Evolutionary conservation across 2,888 invertebrate species (phyloP).

Genomic region (Augochlorella aurata): DNA sequence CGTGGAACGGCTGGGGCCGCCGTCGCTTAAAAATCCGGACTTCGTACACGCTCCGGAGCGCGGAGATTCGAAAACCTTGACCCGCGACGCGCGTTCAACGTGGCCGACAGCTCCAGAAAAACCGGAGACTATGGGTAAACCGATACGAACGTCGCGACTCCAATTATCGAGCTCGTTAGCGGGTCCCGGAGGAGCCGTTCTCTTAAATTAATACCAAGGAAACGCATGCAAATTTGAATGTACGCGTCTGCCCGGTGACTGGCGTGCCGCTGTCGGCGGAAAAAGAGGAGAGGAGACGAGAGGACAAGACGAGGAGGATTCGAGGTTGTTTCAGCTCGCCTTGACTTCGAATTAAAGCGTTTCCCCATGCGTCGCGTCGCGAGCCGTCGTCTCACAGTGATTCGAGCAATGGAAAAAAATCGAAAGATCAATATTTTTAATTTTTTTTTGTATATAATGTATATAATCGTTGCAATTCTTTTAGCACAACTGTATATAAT

Average conservation of each 20-base stretch:
- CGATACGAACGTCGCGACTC: neutral
- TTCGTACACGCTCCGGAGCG: too few species aligned
- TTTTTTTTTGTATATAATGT: too few species aligned
- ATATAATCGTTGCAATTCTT: too few species aligned
- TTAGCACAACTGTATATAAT: too few species aligned
- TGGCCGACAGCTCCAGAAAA: neutral
- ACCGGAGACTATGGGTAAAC: too few species aligned
- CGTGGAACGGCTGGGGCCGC: neutral
- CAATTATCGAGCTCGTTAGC: constrained; percentile 30
- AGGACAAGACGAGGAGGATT: too few species aligned
- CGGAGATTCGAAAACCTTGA: neutral
- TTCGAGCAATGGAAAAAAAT: too few species aligned
- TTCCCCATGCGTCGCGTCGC: constrained; percentile 5
- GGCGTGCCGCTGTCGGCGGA: too few species aligned
- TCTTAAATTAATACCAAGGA: constrained; percentile 15
- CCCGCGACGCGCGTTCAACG: neutral
- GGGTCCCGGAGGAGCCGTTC: constrained; percentile 4
- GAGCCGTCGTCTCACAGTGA: neutral
- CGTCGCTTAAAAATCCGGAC: neutral
- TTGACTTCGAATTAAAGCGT: constrained; percentile 36
- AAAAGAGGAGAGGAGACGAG: too few species aligned
- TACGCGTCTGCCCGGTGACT: neutral
- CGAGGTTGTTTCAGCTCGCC: neutral
- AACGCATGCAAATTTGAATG: neutral
- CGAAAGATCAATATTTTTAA: too few species aligned